Conservation (phyloP, 2,797 vertebrate genomes). For the Chaunax sp. region DNA sequence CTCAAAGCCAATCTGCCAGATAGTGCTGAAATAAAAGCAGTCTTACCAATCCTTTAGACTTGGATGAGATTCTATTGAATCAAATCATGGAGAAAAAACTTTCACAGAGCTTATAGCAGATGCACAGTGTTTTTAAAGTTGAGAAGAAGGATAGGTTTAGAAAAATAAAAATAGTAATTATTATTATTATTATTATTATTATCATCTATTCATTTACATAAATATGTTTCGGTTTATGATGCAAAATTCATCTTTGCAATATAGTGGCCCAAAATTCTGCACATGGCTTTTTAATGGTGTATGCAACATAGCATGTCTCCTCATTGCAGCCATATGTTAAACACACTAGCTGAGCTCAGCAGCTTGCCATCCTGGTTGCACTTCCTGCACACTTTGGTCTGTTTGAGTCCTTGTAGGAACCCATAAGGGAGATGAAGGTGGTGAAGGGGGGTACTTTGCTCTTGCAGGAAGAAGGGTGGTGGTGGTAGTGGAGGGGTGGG, state of each 20-base stretch:
- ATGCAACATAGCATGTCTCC: conserved; percentile 13
- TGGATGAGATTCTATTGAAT: background rate
- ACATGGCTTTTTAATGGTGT: conserved; percentile 1
- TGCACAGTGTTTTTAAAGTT: conserved; percentile 6
- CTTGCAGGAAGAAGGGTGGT: conserved; percentile 61
- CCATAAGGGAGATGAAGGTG: conserved; percentile 30
- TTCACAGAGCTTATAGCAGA: conserved; percentile 13
- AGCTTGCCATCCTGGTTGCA: conserved; percentile 44
- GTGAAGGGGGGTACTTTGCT: conserved; percentile 31
- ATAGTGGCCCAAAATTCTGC: conserved; percentile 8
- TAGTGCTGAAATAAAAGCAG: conserved; percentile 18
- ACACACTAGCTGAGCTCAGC: conserved; percentile 68
- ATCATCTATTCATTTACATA: too few species aligned
- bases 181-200: too few species aligned
- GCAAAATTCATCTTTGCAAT: background rate
- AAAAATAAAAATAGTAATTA: too few species aligned
- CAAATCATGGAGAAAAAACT: background rate
- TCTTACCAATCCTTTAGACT: background rate
- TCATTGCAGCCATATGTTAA: conserved; percentile 61
- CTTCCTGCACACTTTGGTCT: conserved; percentile 64
- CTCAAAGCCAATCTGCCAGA: conserved; percentile 40
- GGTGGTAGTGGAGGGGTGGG: background rate
- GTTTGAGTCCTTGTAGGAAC: conserved; percentile 57
- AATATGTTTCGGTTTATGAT: background rate
- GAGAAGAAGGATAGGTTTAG: too few species aligned